phyloP scores from a whole-genome alignment of 2,888 invertebrate species.

The Pandemis heparana region DNA sequence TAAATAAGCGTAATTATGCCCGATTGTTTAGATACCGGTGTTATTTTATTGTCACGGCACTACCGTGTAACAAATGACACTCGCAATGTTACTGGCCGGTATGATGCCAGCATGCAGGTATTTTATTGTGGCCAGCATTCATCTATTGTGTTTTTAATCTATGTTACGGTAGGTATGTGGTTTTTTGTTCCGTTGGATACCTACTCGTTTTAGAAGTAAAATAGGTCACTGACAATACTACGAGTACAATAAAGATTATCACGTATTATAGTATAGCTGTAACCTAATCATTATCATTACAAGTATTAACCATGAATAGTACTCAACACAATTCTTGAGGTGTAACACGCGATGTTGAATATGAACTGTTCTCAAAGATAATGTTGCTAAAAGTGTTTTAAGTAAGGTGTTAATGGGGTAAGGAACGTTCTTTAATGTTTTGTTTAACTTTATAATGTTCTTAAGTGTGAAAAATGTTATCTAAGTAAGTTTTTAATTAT shows the following conservation, averaged over 20 bases:
- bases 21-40: conserved; percentile 45
- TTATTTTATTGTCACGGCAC: conserved; percentile 51
- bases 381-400: not conserved
- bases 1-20: conserved; percentile 38
- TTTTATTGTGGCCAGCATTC: conserved; percentile 60
- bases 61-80: conserved; percentile 51
- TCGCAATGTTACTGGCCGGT: conserved; percentile 24
- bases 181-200: conserved; percentile 17
- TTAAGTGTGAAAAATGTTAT: not conserved
- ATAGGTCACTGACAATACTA: conserved; percentile 20
- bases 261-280: not conserved
- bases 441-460: not conserved
- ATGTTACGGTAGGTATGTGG: conserved; percentile 17
- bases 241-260: not conserved
- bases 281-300: not conserved
- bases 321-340: conserved; percentile 3
- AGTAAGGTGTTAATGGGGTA: not conserved
- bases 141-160: conserved; percentile 48
- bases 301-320: not conserved
- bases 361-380: not conserved
- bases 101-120: conserved; percentile 51
- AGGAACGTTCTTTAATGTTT: not conserved
- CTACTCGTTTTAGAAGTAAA: conserved; percentile 4
- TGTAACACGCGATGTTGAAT: not conserved
- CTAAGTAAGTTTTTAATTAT: not conserved